Evolutionary conservation across 2,888 invertebrate species (phyloP).

Genomic region (Unio delphinus): DNA sequence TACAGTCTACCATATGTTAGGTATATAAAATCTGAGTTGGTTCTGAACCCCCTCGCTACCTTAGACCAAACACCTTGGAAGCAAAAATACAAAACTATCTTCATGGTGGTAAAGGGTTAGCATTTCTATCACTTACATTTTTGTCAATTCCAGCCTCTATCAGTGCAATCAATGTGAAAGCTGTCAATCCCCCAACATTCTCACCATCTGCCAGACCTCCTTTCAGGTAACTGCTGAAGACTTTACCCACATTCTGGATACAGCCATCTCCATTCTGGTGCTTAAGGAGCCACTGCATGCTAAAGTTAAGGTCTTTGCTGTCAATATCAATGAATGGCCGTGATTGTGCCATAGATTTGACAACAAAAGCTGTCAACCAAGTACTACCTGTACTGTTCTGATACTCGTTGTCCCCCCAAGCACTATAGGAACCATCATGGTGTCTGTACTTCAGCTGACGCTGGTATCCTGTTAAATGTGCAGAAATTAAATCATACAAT

Average conservation of each 20-base stretch:
- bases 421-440: slow-evolving; percentile 67
- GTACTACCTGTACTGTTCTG: slow-evolving; percentile 55
- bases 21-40: no score
- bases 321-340: slow-evolving; percentile 74
- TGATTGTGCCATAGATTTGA: slow-evolving; percentile 81
- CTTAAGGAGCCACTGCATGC: slow-evolving; percentile 48
- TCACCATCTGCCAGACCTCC: slow-evolving; percentile 55
- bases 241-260: slow-evolving; percentile 77
- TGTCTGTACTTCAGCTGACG: slow-evolving; percentile 88
- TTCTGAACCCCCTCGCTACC: no score
- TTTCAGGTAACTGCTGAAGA: slow-evolving; percentile 61
- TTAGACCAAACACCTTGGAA: not conserved
- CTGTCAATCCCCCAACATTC: slow-evolving; percentile 56
- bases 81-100: not conserved
- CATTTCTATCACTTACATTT: slow-evolving; percentile 31
- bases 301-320: slow-evolving; percentile 70
- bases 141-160: slow-evolving; percentile 48
- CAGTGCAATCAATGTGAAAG: slow-evolving; percentile 64
- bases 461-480: slow-evolving; percentile 80
- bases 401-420: slow-evolving; percentile 60
- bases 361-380: slow-evolving; percentile 82
- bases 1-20: no score
- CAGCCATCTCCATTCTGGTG: slow-evolving; percentile 85
- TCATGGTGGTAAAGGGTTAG: not conserved
- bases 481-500: no score